Base-by-base conservation (phyloP, 2,888 invertebrate species). In the Orthosia cruda region DNA sequence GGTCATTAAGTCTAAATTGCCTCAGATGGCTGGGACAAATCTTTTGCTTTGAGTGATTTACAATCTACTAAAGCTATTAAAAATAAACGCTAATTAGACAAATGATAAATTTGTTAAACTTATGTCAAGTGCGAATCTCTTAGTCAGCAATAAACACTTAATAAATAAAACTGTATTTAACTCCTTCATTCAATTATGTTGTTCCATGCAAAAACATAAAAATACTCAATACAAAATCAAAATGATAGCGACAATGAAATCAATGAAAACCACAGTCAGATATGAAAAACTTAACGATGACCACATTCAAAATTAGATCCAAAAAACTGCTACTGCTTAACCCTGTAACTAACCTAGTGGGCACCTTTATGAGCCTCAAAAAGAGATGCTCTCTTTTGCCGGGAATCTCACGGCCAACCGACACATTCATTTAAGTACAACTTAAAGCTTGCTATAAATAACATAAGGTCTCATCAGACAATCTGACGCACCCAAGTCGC, bases 31-130 rank as follows among this genome's bases (percentile, higher is more conserved):
- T 26, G 45, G 11, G 20, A 65, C 16, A n/a, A 63, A 47, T 74
- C 15, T 58, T 57, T 71, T 77, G 49, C 20, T 57, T 59, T 70
- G 32, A 54, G 45, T 75, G 84, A 79, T 85, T 86, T 77, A 86
- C 23, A 74, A 63, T 20, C 9, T 2, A 45, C 45, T 61, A 45
- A 40, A 58, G 20, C 11, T 20, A 66, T 76, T 72, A 74, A 77
- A 74, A 70, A 57, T 61, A 63, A 71, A 74, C 71, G 49, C 59
- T 80, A 74, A 74, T 77, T 75, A 80, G 15, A 23, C 18, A 40
- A 4, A 4, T 57, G 15, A 70, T 63, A 65, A 62, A 70, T 32
- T 57, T 61, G 61, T 65, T 62, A 72, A 64, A 52, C 40, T 50
- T 52, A n/a, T 32, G 18, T 20, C 16, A 66, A 65, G 45, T 50